These are phyloP conservation scores for Serilophus lunatus DNA, from an alignment of 2,113 vertebrate species.

Conservation along the genomic window DNA sequence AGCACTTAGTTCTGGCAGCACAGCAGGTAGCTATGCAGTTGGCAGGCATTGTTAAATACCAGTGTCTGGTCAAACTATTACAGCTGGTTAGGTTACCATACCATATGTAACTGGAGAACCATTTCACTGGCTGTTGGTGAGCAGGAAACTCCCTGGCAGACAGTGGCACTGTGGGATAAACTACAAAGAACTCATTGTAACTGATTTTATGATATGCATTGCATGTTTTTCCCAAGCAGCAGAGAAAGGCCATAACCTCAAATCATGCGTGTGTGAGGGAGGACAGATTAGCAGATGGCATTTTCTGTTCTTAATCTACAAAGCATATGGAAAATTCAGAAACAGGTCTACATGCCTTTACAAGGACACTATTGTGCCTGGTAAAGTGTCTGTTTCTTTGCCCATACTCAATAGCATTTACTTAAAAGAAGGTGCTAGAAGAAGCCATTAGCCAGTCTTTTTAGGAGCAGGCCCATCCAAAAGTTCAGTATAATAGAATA, in stretches of 20 bases:
- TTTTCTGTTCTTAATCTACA: neutral
- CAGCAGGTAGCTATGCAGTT: neutral
- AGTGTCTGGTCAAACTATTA: conserved; percentile 23
- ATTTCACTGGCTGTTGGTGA: neutral
- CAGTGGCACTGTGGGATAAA: conserved; percentile 3
- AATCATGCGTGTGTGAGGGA: neutral
- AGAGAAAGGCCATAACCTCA: neutral
- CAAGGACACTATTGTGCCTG: neutral
- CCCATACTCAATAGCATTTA: neutral
- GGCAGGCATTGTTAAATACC: neutral
- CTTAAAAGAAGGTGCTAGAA: neutral
- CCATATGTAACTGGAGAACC: neutral
- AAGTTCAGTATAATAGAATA: neutral
- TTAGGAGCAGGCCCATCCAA: neutral
- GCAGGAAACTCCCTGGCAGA: conserved; percentile 46
- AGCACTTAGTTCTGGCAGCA: neutral
- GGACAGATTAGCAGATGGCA: neutral
- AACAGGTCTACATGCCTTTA: neutral
- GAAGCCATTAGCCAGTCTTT: neutral
- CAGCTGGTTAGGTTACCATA: neutral
- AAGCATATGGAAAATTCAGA: neutral
- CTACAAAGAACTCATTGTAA: neutral
- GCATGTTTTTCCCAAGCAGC: neutral
- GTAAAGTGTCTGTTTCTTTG: neutral
- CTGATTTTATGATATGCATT: neutral